Conservation (phyloP, 2,797 vertebrate genomes). For the Trachurus trachurus region DNA sequence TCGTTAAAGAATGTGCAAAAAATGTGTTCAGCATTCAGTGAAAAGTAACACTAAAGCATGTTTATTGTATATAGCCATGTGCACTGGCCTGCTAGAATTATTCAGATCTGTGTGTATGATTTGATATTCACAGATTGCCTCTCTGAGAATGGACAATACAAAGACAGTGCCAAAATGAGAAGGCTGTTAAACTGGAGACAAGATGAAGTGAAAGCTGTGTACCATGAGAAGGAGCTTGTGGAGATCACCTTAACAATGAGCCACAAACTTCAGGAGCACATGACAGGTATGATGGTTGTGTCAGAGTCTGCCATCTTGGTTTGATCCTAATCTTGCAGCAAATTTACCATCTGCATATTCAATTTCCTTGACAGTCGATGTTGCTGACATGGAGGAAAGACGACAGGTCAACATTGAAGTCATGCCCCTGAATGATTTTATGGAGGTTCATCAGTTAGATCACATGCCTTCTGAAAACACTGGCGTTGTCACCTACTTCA, state of each 20-base stretch:
- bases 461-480: slow-evolving; percentile 31
- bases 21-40: neutral
- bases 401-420: slow-evolving; percentile 74
- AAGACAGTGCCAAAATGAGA: slow-evolving; percentile 71
- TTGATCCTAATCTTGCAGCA: neutral
- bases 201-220: slow-evolving; percentile 80
- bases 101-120: neutral
- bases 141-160: slow-evolving; percentile 68
- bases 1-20: neutral
- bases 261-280: slow-evolving; percentile 79
- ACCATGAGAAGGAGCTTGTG: slow-evolving; percentile 80
- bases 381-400: slow-evolving; percentile 71
- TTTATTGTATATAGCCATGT: neutral
- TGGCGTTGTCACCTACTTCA: slow-evolving; percentile 81
- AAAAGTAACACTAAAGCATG: neutral
- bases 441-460: slow-evolving; percentile 73
- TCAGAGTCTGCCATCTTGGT: neutral
- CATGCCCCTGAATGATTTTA: slow-evolving; percentile 72
- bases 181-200: slow-evolving; percentile 80
- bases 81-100: neutral
- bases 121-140: slow-evolving; percentile 80
- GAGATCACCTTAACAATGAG: slow-evolving; percentile 88
- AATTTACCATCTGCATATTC: slow-evolving; percentile 11
- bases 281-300: slow-evolving; percentile 83
- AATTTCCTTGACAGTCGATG: slow-evolving; percentile 70